A percentile compares a stretch with the other conserved stretches of the same genome.
Conservation (phyloP, 2,113 vertebrate genomes). For the Agelaius tricolor region DNA sequence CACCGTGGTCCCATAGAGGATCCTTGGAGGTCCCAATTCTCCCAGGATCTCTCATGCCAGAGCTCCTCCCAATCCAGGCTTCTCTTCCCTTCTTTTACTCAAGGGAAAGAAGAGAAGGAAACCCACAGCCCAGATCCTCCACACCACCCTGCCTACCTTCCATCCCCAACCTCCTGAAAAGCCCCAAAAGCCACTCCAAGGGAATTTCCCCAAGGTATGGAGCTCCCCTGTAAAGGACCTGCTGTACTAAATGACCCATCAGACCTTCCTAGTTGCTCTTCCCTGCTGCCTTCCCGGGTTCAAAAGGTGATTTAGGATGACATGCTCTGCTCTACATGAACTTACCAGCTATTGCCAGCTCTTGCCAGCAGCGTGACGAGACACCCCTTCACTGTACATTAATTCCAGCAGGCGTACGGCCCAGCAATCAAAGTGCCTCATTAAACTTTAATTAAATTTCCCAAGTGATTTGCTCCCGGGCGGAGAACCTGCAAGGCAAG, state of each 20-base stretch:
- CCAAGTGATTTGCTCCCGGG: constrained; percentile 52
- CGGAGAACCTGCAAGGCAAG: constrained; percentile 47
- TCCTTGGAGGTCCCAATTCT: neutral
- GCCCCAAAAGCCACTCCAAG: neutral
- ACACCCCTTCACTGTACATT: constrained; percentile 6
- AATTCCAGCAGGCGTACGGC: constrained; percentile 31
- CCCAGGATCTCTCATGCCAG: neutral
- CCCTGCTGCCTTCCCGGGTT: neutral
- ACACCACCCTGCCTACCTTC: neutral
- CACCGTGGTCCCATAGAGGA: accelerated
- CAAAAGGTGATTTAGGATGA: constrained; percentile 67
- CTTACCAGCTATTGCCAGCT: constrained; percentile 34
- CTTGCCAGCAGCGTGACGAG: constrained; percentile 49
- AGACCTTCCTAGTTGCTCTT: neutral
- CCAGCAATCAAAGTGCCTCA: constrained; percentile 61
- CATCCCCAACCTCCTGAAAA: neutral
- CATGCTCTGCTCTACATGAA: constrained; percentile 10
- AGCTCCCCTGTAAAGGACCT: neutral
- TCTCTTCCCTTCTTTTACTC: neutral
- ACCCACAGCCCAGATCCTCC: neutral
- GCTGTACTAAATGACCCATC: neutral
- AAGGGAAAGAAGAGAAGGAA: neutral
- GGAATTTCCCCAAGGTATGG: neutral
- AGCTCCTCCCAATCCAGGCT: neutral
- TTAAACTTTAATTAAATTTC: constrained; percentile 68